Evolutionary conservation across 2,888 invertebrate species (phyloP), one percentile per base, ranked within the genome.

Genomic region (Criorhina ranunculi): DNA sequence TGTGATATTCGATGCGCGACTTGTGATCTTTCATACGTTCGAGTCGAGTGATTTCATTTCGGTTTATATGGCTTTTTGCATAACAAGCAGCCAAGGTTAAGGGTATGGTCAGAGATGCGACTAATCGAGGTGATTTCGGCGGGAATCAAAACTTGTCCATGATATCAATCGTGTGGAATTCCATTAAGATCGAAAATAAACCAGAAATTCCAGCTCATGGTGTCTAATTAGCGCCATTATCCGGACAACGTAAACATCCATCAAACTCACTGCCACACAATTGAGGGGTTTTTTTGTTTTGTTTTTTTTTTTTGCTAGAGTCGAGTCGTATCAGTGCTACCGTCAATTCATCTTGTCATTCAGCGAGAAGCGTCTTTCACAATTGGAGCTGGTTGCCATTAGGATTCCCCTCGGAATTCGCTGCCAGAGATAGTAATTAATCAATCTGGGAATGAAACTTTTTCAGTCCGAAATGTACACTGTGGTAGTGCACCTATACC

Each of bases 401-500:
- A n/a, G 42, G 49, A 49, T 49, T 59, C 62, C 33, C 24, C 31
- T 64, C 17, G 46, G 42, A 19, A 55, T 60, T 35, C 67, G 40
- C 46, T 46, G 66, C 53, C 77, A 40, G 46, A 53, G 60, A 40
- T 49, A 66, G 77, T 83, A 75, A 83, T 83, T 83, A 83, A 83
- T 83, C 83, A 83, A 83, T 83, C 78, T 40, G 49, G 5, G 78
- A 78, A 73, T 78, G 72, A 53, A 37, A 78, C 73, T 31, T 55
- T 57, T 83, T 78, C 69, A 78, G 78, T 77, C 72, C 37, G 78
- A 78, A 78, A 78, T 77, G 78, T 83, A 78, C 78, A 83, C 82
- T 57, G 17, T 73, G 40, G 17, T 60, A 51, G 67, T 67, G 77
- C 49, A 72, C 15, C 55, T 15, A 67, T 57, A 40, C 44, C 11